phyloP scores from a whole-genome alignment of 2,113 vertebrate genomes.

The Salvelinus sp. region DNA sequence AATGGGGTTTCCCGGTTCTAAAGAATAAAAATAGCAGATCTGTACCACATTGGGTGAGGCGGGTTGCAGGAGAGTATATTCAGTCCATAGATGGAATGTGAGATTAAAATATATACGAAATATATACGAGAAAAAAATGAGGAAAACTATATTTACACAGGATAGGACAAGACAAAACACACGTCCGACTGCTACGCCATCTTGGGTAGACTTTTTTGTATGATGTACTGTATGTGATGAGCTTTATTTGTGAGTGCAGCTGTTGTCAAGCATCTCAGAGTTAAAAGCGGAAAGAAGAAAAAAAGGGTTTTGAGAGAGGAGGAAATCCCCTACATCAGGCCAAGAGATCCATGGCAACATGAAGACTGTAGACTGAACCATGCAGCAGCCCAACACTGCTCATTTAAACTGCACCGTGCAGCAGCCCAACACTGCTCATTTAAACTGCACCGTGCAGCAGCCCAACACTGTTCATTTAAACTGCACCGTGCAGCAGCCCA shows the following conservation, averaged over 20 bases:
- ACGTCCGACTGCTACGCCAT: too few species aligned
- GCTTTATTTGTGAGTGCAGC: constrained; percentile 53
- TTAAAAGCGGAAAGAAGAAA: constrained; percentile 78
- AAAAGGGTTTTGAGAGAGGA: constrained; percentile 58
- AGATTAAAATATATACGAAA: too few species aligned
- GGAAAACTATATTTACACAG: too few species aligned
- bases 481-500: neutral
- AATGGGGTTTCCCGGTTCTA: too few species aligned
- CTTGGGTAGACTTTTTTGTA: too few species aligned
- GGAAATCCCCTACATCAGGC: constrained; percentile 78
- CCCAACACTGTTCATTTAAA: neutral
- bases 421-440: neutral
- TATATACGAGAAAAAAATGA: too few species aligned
- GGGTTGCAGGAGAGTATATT: too few species aligned
- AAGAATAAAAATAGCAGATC: too few species aligned
- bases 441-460: constrained; percentile 20
- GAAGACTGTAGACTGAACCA: too few species aligned
- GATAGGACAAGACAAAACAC: too few species aligned
- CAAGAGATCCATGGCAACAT: constrained; percentile 64
- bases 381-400: constrained; percentile 9
- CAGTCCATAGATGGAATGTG: too few species aligned
- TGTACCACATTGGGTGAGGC: too few species aligned
- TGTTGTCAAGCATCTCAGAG: constrained; percentile 69
- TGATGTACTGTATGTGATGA: neutral
- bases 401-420: neutral